Percentiles rank a stretch among this genome's conserved stretches.
phyloP scores from a whole-genome alignment of 1,140 invertebrate species.

The Onthophagus taurus region DNA sequence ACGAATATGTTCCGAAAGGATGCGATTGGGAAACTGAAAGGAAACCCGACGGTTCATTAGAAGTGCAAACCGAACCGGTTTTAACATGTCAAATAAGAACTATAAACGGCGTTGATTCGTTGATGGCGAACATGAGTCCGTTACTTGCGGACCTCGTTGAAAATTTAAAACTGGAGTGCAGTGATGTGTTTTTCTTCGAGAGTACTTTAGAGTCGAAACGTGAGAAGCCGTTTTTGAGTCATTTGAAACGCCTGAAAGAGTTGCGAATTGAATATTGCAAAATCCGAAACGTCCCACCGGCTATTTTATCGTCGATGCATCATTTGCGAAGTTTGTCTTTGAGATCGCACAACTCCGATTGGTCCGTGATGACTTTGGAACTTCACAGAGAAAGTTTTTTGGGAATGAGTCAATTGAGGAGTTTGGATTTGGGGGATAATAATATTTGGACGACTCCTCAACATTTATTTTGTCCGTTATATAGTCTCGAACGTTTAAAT shows the following conservation, averaged over 20 bases:
- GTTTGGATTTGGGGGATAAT: conserved; percentile 67
- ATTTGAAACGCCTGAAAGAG: conserved; percentile 55
- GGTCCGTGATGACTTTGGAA: conserved; percentile 68
- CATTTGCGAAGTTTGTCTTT: conserved; percentile 58
- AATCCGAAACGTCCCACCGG: conserved; percentile 59
- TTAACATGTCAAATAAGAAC: conserved; percentile 63
- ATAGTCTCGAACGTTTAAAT: conserved; percentile 59
- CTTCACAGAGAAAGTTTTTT: conserved; percentile 59
- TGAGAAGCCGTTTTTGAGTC: conserved; percentile 51
- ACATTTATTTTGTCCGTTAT: conserved; percentile 64
- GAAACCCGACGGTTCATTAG: conserved; percentile 40
- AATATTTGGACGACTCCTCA: conserved; percentile 68
- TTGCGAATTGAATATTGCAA: conserved; percentile 70
- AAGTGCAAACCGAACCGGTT: conserved; percentile 40
- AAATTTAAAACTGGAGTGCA: conserved; percentile 63
- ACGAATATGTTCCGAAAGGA: conserved; percentile 48
- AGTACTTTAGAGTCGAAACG: conserved; percentile 52
- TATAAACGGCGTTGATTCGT: conserved; percentile 56
- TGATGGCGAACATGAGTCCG: conserved; percentile 57
- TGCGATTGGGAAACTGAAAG: conserved; percentile 56
- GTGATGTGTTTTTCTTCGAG: conserved; percentile 70
- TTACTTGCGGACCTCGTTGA: conserved; percentile 55
- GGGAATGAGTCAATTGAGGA: conserved; percentile 55
- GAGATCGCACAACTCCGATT: conserved; percentile 68
- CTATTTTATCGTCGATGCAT: conserved; percentile 54